Percentiles rank a stretch among this genome's conserved stretches.
Evolutionary conservation across 2,888 invertebrate species (phyloP).

Genomic region (Tryphoninae sp.): DNA sequence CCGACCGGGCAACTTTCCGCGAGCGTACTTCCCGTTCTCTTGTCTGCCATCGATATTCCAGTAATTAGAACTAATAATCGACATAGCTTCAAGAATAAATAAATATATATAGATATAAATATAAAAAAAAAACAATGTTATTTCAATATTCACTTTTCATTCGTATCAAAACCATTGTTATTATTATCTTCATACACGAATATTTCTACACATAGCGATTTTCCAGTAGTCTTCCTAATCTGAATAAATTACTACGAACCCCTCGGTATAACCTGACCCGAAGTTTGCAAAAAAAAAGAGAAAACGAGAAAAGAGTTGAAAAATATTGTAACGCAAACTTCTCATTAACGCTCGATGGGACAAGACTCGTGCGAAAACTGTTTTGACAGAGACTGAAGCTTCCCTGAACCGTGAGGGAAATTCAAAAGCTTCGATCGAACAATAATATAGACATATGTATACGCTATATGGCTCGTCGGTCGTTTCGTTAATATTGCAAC

Average conservation of each 20-base stretch:
- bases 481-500: constrained; percentile 39
- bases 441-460: constrained; percentile 15
- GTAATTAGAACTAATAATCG: constrained; percentile 51
- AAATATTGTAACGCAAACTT: not conserved
- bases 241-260: constrained; percentile 14
- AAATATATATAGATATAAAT: not conserved
- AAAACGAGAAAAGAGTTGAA: not conserved
- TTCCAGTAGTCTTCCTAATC: constrained; percentile 48
- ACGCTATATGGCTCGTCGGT: constrained; percentile 13
- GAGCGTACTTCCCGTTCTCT: constrained; percentile 2
- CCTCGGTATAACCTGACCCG: not conserved
- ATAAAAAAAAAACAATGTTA: not conserved
- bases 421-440: constrained; percentile 11
- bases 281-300: constrained; percentile 3
- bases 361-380: constrained; percentile 8
- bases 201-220: not conserved
- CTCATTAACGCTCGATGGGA: not conserved
- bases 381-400: not conserved
- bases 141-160: constrained; percentile 2
- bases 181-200: not conserved
- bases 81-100: constrained; percentile 1
- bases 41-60: constrained; percentile 43
- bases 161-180: not conserved
- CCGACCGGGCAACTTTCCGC: constrained; percentile 35
- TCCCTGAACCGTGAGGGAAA: constrained; percentile 3